phyloP scores from a whole-genome alignment of 2,888 invertebrate species.

The Odontocerum albicorne region DNA sequence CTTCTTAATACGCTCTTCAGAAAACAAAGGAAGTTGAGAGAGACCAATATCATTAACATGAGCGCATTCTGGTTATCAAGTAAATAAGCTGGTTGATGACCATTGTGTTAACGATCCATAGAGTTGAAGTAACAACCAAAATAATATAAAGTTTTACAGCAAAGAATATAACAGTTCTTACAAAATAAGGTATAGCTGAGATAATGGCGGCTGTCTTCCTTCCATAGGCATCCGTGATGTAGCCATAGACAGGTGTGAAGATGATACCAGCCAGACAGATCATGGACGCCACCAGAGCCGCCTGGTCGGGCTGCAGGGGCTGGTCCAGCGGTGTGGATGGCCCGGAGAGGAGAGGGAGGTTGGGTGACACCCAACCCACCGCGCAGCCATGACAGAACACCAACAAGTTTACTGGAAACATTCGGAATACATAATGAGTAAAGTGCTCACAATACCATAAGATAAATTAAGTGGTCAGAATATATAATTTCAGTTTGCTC shows the following conservation, averaged over 20 bases:
- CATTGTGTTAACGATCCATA: too few relatives aligned
- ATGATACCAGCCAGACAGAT: slow-evolving; percentile 59
- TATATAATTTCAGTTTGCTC: too few relatives aligned
- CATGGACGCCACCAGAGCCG: slow-evolving; percentile 60
- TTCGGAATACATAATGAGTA: too few relatives aligned
- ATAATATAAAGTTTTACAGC: too few relatives aligned
- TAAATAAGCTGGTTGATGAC: too few relatives aligned
- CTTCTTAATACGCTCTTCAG: too few relatives aligned
- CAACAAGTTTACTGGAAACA: slow-evolving; percentile 59
- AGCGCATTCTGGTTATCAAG: background rate
- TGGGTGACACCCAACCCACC: slow-evolving; percentile 62
- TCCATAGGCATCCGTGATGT: slow-evolving; percentile 55
- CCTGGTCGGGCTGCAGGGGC: slow-evolving; percentile 52
- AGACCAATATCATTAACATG: too few relatives aligned
- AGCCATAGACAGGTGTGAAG: slow-evolving; percentile 57
- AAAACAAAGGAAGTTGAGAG: too few relatives aligned
- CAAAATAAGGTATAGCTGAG: slow-evolving; percentile 57
- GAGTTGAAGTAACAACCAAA: too few relatives aligned
- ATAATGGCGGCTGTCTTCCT: slow-evolving; percentile 56
- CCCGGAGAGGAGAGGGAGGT: slow-evolving; percentile 57
- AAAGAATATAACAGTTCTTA: slow-evolving; percentile 35
- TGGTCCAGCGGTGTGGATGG: slow-evolving; percentile 51
- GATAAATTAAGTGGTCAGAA: background rate
- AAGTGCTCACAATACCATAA: too few relatives aligned
- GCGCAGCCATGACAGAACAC: slow-evolving; percentile 59